Evolutionary conservation across 1,140 invertebrate genomes (phyloP).

Genomic region (Galendromus occidentalis): DNA sequence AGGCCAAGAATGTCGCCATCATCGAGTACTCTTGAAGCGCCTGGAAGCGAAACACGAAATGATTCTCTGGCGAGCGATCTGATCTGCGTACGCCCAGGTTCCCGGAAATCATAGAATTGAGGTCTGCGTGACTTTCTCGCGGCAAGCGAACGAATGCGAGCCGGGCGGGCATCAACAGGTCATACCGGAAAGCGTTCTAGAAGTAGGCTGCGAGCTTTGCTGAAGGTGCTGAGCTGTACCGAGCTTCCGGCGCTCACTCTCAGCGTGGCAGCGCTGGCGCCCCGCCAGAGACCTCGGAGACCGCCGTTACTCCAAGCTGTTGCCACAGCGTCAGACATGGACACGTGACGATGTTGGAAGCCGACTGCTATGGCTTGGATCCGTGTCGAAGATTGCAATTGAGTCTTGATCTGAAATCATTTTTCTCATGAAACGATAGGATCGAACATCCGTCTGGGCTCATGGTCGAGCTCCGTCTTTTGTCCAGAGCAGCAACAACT

Average conservation of each 20-base stretch:
- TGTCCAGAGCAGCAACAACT: too few species aligned
- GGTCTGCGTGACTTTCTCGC: neutral
- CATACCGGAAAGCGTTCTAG: constrained; percentile 1
- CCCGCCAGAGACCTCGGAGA: constrained; percentile 47
- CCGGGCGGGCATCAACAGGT: neutral
- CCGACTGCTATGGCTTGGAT: constrained; percentile 54
- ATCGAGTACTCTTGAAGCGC: neutral
- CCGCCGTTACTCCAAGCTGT: constrained; percentile 50
- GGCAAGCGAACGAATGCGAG: neutral
- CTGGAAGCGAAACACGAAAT: neutral
- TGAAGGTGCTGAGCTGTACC: constrained; percentile 62
- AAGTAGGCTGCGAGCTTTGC: constrained; percentile 17
- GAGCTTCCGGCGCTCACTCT: constrained; percentile 60
- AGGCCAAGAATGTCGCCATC: neutral
- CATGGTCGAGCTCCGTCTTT: too few species aligned
- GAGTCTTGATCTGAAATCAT: constrained; percentile 45
- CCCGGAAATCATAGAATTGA: neutral
- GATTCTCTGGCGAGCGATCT: too few species aligned
- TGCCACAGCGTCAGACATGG: constrained; percentile 43
- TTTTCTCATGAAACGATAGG: neutral
- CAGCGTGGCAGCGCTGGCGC: constrained; percentile 49
- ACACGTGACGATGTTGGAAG: constrained; percentile 53
- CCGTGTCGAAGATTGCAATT: constrained; percentile 54
- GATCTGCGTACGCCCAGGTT: neutral
- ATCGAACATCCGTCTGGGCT: too few species aligned